phyloP scores from a whole-genome alignment of 2,797 vertebrate genomes.

The Cheirogaleus major region DNA sequence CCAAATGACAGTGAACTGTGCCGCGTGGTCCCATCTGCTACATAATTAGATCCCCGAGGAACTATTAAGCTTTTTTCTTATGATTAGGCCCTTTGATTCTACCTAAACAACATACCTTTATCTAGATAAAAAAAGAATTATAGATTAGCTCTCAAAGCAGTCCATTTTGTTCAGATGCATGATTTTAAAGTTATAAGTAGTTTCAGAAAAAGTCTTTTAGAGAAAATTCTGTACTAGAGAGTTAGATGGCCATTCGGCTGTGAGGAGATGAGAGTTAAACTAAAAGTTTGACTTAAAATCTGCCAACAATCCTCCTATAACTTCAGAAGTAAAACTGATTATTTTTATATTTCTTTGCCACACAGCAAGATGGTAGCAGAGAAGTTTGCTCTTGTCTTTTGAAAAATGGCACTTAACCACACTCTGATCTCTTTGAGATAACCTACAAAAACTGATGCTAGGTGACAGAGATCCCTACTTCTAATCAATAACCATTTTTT shows the following conservation, averaged over 20 bases:
- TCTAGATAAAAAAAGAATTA: slow-evolving; percentile 56
- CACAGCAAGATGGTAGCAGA: neutral
- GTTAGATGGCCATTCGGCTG: neutral
- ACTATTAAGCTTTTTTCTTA: slow-evolving; percentile 58
- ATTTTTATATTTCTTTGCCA: slow-evolving; percentile 16
- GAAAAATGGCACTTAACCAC: slow-evolving; percentile 47
- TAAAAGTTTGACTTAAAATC: slow-evolving; percentile 38
- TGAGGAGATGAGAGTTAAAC: neutral
- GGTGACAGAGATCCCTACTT: slow-evolving; percentile 24
- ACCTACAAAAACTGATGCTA: slow-evolving; percentile 1
- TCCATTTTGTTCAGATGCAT: slow-evolving; percentile 20
- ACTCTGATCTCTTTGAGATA: slow-evolving; percentile 48
- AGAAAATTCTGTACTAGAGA: slow-evolving; percentile 22
- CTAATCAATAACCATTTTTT: slow-evolving; percentile 48
- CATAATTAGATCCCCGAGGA: slow-evolving; percentile 57
- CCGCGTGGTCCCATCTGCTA: slow-evolving; percentile 70
- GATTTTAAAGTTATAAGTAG: slow-evolving; percentile 47
- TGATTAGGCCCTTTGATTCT: slow-evolving; percentile 28
- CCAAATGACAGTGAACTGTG: slow-evolving; percentile 50
- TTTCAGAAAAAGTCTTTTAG: slow-evolving; percentile 33
- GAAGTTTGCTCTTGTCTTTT: slow-evolving; percentile 47
- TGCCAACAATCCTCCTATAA: neutral
- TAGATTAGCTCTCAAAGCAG: slow-evolving; percentile 53
- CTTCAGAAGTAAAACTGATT: slow-evolving; percentile 25
- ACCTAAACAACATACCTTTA: slow-evolving; percentile 57